These are phyloP conservation scores for Beris chalybata DNA, from an alignment of 2,888 invertebrate species.

Conservation along the genomic window DNA sequence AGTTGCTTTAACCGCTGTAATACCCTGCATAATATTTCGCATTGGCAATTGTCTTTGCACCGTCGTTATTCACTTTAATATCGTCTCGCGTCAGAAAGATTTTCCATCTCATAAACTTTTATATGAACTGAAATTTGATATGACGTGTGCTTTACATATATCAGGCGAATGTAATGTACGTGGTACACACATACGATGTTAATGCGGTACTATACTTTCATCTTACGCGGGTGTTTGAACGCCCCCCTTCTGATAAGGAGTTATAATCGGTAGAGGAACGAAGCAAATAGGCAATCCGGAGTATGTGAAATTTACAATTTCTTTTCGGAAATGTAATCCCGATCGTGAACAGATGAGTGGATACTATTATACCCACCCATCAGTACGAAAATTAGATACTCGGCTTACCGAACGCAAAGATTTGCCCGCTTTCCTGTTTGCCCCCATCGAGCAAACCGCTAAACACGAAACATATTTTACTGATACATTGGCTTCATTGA, in stretches of 20 bases:
- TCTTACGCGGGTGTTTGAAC: too few relatives aligned
- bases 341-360: constrained; percentile 32
- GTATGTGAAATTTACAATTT: constrained; percentile 23
- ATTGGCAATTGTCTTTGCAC: too few relatives aligned
- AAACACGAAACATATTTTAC: background rate
- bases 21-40: too few relatives aligned
- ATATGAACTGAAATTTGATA: constrained; percentile 5
- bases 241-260: background rate
- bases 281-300: constrained; percentile 23
- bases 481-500: constrained; percentile 9
- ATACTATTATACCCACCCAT: constrained; percentile 7
- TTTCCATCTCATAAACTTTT: constrained; percentile 4
- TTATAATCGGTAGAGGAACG: constrained; percentile 21
- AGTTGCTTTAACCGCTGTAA: too few relatives aligned
- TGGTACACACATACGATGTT: background rate
- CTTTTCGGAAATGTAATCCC: constrained; percentile 33
- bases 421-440: background rate
- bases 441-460: background rate
- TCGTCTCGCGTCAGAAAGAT: background rate
- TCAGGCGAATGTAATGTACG: constrained; percentile 2
- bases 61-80: too few relatives aligned
- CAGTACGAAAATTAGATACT: constrained; percentile 26
- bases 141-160: constrained; percentile 1
- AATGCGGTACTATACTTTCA: too few relatives aligned
- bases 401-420: constrained; percentile 25